Conservation (phyloP, 1,140 invertebrate species). For the Aradophagus sp. region DNA sequence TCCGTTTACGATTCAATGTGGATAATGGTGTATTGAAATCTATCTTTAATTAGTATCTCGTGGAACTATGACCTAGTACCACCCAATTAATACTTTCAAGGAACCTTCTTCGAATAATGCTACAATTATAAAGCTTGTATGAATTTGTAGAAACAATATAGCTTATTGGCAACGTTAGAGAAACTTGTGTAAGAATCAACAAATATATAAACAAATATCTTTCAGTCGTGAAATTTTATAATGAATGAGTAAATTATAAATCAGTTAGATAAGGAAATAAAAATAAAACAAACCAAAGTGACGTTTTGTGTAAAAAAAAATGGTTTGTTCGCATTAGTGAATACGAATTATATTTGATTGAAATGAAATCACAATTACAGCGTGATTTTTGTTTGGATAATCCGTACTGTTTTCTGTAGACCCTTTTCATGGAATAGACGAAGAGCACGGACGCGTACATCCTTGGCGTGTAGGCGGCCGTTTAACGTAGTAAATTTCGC, state of each 20-base stretch:
- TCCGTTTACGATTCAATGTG: background rate
- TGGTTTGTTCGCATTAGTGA: too few species aligned
- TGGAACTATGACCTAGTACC: constrained; percentile 16
- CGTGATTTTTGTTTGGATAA: constrained; percentile 41
- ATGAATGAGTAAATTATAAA: too few species aligned
- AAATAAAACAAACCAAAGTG: too few species aligned
- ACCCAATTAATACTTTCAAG: constrained; percentile 8
- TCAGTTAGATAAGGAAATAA: too few species aligned
- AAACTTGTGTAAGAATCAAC: too few species aligned
- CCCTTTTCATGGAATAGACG: constrained; percentile 42
- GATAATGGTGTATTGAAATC: constrained; percentile 30
- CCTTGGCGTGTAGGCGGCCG: constrained; percentile 56
- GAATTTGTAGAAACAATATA: too few species aligned
- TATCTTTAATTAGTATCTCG: constrained; percentile 14
- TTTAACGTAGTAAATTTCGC: constrained; percentile 70
- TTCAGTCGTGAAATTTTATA: too few species aligned
- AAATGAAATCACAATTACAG: constrained; percentile 35
- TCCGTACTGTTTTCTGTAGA: constrained; percentile 41
- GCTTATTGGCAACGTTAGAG: too few species aligned
- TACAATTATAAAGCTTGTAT: constrained; percentile 1
- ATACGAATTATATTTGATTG: too few species aligned
- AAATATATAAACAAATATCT: too few species aligned
- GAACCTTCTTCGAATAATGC: constrained; percentile 8
- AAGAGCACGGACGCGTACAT: constrained; percentile 42
- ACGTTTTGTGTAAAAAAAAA: too few species aligned